These are phyloP conservation scores for Urocynchramus pylzowi DNA, from an alignment of 2,113 vertebrate species.

Conservation along the genomic window DNA sequence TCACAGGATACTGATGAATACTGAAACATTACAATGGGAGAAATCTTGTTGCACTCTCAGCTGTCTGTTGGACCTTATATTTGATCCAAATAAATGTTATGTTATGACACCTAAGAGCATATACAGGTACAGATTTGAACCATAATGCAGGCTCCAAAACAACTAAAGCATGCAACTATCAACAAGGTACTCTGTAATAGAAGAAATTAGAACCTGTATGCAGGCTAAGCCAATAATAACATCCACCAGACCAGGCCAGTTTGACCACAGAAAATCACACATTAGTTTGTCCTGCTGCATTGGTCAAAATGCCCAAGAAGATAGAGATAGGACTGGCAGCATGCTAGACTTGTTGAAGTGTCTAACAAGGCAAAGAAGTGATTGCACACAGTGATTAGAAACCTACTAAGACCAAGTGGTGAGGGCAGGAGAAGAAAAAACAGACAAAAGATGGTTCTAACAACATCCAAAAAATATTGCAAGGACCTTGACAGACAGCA, in stretches of 20 bases:
- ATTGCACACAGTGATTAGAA: not conserved
- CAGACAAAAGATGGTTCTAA: not conserved
- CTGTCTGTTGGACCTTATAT: not conserved
- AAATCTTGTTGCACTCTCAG: not conserved
- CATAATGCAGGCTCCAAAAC: not conserved
- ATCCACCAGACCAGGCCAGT: not conserved
- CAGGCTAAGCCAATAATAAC: not conserved
- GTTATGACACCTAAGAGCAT: not conserved
- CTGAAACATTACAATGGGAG: not conserved
- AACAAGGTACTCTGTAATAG: not conserved
- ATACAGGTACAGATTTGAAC: not conserved
- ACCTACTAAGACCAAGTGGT: not conserved
- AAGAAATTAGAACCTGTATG: fast-evolving
- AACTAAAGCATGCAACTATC: not conserved
- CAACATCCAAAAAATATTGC: not conserved
- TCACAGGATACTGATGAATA: not conserved
- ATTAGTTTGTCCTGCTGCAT: not conserved
- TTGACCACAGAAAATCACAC: not conserved
- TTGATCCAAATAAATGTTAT: not conserved
- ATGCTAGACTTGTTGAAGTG: not conserved
- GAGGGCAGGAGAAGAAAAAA: not conserved
- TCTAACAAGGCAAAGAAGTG: not conserved
- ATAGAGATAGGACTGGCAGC: not conserved
- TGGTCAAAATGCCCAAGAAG: not conserved
- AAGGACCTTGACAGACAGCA: not conserved